These are phyloP conservation scores for Hestina assimilis DNA, from an alignment of 1,140 invertebrate genomes.

Conservation along the genomic window DNA sequence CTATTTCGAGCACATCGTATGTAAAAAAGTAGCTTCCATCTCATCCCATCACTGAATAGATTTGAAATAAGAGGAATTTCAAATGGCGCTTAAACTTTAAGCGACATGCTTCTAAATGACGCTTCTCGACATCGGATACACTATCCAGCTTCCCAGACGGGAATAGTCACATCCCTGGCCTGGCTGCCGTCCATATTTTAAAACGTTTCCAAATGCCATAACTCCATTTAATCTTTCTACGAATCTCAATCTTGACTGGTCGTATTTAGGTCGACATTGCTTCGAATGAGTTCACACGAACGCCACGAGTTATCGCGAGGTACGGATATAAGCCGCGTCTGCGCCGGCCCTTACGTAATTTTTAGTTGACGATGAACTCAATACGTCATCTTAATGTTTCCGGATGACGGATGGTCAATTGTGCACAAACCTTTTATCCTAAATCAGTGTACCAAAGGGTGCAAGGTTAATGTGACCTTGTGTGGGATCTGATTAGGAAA, in stretches of 20 bases:
- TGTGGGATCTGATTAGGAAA: neutral
- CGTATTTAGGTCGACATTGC: slow-evolving; percentile 44
- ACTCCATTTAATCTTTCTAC: slow-evolving; percentile 33
- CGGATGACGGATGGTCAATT: slow-evolving; percentile 59
- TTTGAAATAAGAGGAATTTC: neutral
- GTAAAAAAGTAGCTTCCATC: too few species aligned
- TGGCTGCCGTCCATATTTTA: slow-evolving; percentile 64
- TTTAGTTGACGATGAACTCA: slow-evolving; percentile 65
- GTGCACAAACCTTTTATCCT: slow-evolving; percentile 37
- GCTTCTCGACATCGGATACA: slow-evolving; percentile 51
- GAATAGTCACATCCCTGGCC: slow-evolving; percentile 75
- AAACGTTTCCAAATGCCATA: slow-evolving; percentile 39
- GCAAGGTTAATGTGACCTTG: slow-evolving; percentile 49
- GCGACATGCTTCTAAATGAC: slow-evolving; percentile 27
- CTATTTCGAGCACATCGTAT: too few species aligned
- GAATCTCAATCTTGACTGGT: slow-evolving; percentile 48
- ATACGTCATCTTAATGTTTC: slow-evolving; percentile 67
- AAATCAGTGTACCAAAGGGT: slow-evolving; percentile 39
- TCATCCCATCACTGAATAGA: too few species aligned
- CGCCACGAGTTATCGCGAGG: slow-evolving; percentile 26
- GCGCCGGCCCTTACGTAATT: slow-evolving; percentile 67
- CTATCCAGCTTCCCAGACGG: slow-evolving; percentile 63
- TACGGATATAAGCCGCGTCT: slow-evolving; percentile 67
- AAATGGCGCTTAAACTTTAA: slow-evolving; percentile 13
- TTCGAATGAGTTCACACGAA: slow-evolving; percentile 14